Evolutionary conservation across 2,797 vertebrate species (phyloP), one percentile per base, ranked within the genome.

Genomic region (Oryzias sinensis): DNA sequence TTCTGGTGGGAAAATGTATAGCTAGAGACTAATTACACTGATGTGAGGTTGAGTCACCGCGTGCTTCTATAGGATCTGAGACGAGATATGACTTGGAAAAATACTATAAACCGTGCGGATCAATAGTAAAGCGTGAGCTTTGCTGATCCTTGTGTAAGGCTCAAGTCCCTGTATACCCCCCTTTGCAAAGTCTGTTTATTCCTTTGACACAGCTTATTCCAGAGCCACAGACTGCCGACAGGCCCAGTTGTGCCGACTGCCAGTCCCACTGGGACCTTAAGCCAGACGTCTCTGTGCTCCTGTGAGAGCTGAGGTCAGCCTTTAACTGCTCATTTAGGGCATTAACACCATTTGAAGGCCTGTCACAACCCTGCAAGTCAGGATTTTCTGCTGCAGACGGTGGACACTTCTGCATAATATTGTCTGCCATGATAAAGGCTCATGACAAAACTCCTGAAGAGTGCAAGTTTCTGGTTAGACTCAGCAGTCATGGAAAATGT

Each of bases 231-330:
- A 80, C 80, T 40, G 82, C 72, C 64, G 83, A 60, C 81, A 91
- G 82, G 84, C 87, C 76, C 68, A 77, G 72, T 67, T 78, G 65
- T 24, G 56, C 68, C 33, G 91, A 92, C 88, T 90, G 88, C 80
- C 65, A 11, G 70, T 85, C 87, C 56, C 87, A 85, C 64, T 61
- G 78, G 76, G 83, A 87, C 68, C 70, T 76, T 75, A 65, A 65
- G 62, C 85, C 89, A 50, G 89, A 92, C 75, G 58, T 73, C 74
- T 83, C 48, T 53, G 70, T 44, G 83, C 81, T 54, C 70, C 76
- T 70, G 86, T 74, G 71, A 87, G 85, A 87, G 81, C 89, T 68
- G 89, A 93, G 91, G 91, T 92, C 83, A 87, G 78, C 78, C 74
- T 59, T 67, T 81, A 79, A 81, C 72, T 66, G 65, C 61, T 76